phyloP scores from a whole-genome alignment of 2,888 invertebrate species.

The Maniola hyperantus region DNA sequence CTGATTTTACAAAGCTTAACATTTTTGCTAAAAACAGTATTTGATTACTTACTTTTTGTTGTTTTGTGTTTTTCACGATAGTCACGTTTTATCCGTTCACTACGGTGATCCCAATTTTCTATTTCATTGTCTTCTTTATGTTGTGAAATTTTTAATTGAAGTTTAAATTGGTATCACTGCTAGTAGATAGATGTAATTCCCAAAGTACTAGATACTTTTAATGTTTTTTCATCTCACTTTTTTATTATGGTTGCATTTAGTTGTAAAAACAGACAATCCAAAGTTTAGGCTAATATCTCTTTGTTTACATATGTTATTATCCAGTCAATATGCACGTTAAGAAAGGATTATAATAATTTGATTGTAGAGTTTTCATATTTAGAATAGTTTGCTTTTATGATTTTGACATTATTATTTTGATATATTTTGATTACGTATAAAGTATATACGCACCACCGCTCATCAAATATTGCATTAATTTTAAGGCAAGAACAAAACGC shows the following conservation, averaged over 20 bases:
- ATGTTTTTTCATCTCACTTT: slow-evolving; percentile 68
- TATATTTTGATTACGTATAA: not conserved
- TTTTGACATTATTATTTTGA: slow-evolving; percentile 11
- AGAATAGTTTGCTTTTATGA: slow-evolving; percentile 18
- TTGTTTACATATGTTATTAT: slow-evolving; percentile 56
- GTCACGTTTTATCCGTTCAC: slow-evolving; percentile 73
- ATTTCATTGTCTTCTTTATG: slow-evolving; percentile 59
- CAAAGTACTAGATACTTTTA: slow-evolving; percentile 76
- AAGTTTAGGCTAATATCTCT: slow-evolving; percentile 76
- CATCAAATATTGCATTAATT: slow-evolving; percentile 15
- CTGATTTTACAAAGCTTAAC: slow-evolving; percentile 81
- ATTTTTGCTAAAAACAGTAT: slow-evolving; percentile 82
- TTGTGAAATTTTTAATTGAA: slow-evolving; percentile 59
- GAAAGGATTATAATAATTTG: slow-evolving; percentile 43
- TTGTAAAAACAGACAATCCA: slow-evolving; percentile 80
- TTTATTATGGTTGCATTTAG: slow-evolving; percentile 80
- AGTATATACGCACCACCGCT: slow-evolving; percentile 8
- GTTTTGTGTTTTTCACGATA: slow-evolving; percentile 77
- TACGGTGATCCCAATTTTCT: slow-evolving; percentile 58
- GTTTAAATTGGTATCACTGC: slow-evolving; percentile 64
- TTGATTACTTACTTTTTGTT: slow-evolving; percentile 76
- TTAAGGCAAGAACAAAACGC: slow-evolving; percentile 19
- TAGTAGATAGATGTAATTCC: slow-evolving; percentile 69
- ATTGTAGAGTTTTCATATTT: slow-evolving; percentile 31
- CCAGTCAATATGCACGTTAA: slow-evolving; percentile 52